phyloP scores from a whole-genome alignment of 2,888 invertebrate species.

The Brenthis daphne region DNA sequence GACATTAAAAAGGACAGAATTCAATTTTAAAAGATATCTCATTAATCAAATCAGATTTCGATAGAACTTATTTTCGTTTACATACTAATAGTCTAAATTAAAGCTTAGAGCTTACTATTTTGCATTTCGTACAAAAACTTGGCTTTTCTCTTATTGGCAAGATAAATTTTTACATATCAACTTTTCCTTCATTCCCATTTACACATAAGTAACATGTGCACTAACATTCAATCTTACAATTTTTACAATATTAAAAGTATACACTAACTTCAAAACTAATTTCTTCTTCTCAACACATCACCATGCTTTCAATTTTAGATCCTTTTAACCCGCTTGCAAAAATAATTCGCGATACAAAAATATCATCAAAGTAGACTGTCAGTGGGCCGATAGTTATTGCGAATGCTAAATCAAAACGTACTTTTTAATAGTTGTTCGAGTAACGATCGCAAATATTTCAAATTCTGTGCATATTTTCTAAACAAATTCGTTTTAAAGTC shows the following conservation, averaged over 20 bases:
- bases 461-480: slow-evolving; percentile 2
- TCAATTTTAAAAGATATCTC: too few relatives aligned
- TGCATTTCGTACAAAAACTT: not conserved
- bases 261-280: not conserved
- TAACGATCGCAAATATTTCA: slow-evolving; percentile 14
- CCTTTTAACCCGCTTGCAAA: slow-evolving; percentile 15
- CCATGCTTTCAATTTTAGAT: slow-evolving; percentile 8
- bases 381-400: slow-evolving; percentile 18
- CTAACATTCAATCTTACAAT: not conserved
- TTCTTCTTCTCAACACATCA: not conserved
- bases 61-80: too few relatives aligned
- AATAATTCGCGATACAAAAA: slow-evolving; percentile 17
- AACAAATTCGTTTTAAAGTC: slow-evolving; percentile 8
- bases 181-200: too few relatives aligned
- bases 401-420: slow-evolving; percentile 23
- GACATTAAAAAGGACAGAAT: too few relatives aligned
- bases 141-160: not conserved
- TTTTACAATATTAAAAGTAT: slow-evolving; percentile 1
- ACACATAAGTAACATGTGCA: too few relatives aligned
- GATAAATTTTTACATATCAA: too few relatives aligned
- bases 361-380: slow-evolving; percentile 26
- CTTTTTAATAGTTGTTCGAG: slow-evolving; percentile 18
- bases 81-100: too few relatives aligned
- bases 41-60: too few relatives aligned
- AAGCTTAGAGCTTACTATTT: too few relatives aligned